These are phyloP conservation scores for Dreissena rostriformis DNA, from an alignment of 1,140 invertebrate species.

Conservation along the genomic window DNA sequence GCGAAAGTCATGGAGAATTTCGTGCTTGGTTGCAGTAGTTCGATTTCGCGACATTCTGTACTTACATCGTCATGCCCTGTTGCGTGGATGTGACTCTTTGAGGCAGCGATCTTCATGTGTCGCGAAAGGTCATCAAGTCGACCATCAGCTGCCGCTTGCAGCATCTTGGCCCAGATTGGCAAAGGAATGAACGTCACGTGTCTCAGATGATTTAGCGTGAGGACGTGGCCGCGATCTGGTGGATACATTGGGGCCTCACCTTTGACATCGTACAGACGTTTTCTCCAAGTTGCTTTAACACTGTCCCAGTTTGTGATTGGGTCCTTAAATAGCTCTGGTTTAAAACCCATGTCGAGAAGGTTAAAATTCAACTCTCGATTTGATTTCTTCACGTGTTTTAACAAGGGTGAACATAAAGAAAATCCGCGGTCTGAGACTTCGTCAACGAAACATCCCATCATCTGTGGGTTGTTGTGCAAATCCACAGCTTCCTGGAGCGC, in stretches of 20 bases:
- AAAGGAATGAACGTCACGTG: slow-evolving; percentile 8
- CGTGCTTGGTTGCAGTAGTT: background rate
- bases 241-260: background rate
- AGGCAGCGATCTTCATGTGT: background rate
- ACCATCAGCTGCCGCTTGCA: background rate
- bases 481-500: slow-evolving; percentile 44
- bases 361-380: slow-evolving; percentile 50
- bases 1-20: slow-evolving; percentile 51
- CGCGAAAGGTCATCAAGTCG: slow-evolving; percentile 24
- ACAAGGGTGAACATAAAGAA: slow-evolving; percentile 43
- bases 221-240: slow-evolving; percentile 2
- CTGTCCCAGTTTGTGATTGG: background rate
- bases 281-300: slow-evolving; percentile 19
- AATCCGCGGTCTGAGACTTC: slow-evolving; percentile 39
- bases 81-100: slow-evolving; percentile 18
- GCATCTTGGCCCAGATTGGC: slow-evolving; percentile 16
- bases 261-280: slow-evolving; percentile 35
- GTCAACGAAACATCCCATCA: slow-evolving; percentile 51
- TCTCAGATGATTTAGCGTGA: slow-evolving; percentile 4
- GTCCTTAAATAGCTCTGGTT: slow-evolving; percentile 48
- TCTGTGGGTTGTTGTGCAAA: slow-evolving; percentile 45
- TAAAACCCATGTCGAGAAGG: slow-evolving; percentile 50
- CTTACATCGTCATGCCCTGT: slow-evolving; percentile 28
- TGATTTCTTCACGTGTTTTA: slow-evolving; percentile 27
- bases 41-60: slow-evolving; percentile 8